Conservation (phyloP, 2,888 invertebrate species). For the Diarsia brunnea region DNA sequence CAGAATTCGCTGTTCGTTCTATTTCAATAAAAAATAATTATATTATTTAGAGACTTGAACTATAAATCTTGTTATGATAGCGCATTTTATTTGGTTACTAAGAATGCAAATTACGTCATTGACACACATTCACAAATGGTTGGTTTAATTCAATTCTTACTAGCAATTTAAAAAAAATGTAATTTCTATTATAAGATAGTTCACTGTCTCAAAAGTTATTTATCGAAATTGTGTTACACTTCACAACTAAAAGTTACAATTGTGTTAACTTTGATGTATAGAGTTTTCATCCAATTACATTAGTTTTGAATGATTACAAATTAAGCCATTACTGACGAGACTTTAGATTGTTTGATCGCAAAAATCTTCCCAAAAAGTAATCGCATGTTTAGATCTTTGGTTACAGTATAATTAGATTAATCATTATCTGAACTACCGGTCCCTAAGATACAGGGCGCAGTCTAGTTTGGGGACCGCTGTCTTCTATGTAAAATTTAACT, state of each 20-base stretch:
- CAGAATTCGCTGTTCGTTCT: constrained; percentile 45
- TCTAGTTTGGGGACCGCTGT: too few relatives aligned
- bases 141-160: constrained; percentile 43
- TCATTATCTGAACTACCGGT: neutral
- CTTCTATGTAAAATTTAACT: too few relatives aligned
- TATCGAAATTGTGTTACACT: constrained; percentile 39
- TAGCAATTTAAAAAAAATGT: constrained; percentile 37
- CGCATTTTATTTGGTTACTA: constrained; percentile 69
- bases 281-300: constrained; percentile 60
- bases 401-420: neutral
- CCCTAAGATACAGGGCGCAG: too few relatives aligned
- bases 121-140: too few relatives aligned
- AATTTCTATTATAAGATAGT: constrained; percentile 53
- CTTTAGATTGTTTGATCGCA: constrained; percentile 17
- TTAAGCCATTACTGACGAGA: constrained; percentile 31
- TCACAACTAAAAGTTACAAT: constrained; percentile 57
- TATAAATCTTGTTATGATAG: constrained; percentile 58
- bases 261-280: constrained; percentile 62
- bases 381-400: neutral
- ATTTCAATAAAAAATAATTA: constrained; percentile 62
- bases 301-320: constrained; percentile 55
- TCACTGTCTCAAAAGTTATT: constrained; percentile 48
- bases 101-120: constrained; percentile 61
- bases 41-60: constrained; percentile 61
- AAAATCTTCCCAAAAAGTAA: neutral